phyloP scores from a whole-genome alignment of 2,113 vertebrate genomes.

The Promerops cafer region DNA sequence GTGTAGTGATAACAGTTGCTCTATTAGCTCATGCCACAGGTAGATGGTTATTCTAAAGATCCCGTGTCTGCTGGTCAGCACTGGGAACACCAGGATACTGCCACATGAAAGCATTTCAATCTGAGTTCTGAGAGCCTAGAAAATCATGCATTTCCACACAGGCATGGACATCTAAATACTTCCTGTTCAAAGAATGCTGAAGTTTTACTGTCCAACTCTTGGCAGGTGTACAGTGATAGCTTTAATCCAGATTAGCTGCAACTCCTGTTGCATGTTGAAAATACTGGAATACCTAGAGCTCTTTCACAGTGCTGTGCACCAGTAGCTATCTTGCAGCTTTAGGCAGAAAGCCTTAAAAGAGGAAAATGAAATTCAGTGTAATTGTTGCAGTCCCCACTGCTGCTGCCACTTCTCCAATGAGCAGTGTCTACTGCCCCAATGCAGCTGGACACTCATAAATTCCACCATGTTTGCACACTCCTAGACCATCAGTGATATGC shows the following conservation, averaged over 20 bases:
- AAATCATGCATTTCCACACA: neutral
- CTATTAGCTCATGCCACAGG: neutral
- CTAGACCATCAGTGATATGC: neutral
- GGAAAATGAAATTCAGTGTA: neutral
- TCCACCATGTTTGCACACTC: neutral
- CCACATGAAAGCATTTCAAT: neutral
- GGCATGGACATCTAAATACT: neutral
- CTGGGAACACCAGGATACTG: neutral
- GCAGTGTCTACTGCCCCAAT: neutral
- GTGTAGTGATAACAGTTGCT: neutral
- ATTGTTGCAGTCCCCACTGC: neutral
- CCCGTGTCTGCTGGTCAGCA: accelerated
- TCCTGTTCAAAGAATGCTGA: neutral
- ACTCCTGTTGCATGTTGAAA: neutral
- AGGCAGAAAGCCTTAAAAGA: neutral
- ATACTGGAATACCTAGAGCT: neutral
- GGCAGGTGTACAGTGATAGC: neutral
- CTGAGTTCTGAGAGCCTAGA: neutral
- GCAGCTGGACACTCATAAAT: neutral
- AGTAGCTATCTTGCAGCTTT: neutral
- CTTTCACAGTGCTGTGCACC: neutral
- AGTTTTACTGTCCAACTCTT: neutral
- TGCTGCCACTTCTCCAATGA: neutral
- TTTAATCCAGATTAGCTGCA: neutral
- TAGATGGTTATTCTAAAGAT: neutral